Base-by-base conservation (phyloP, 2,888 invertebrate genomes). In the Drosophila hamatofila region DNA sequence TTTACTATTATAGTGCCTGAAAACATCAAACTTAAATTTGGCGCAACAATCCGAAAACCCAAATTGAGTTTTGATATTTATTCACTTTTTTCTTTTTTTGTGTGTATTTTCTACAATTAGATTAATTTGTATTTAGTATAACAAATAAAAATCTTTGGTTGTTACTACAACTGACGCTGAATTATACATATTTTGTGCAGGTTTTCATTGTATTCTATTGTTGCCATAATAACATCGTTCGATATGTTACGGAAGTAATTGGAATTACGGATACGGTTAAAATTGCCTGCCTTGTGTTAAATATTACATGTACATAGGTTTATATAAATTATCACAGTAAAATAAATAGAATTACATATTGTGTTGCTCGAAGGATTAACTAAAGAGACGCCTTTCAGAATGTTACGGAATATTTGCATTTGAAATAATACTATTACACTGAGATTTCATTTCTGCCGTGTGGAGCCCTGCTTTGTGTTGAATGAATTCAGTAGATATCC, bases 311-410 rank as follows among this genome's bases (percentile, higher is more conserved):
- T 80, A 67, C 57, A 67, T 67, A 51, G 64, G 57, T 68, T 75
- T 60, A 77, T 75, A 80, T 71, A 85, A 85, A 90, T 91, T 90
- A 90, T 90, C 90, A 90, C 90, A 90, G 90, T 89, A 90, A 89
- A 83, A 88, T 89, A 89, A 91, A 83, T 83, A 88, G 58, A 89
- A 83, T 75, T 74, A 72, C 71, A 48, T 74, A 27, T 67, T 57
- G 78, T 61, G 64, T 78, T n/a, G 25, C n/a, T 39, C 70, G 42
- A 44, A 41, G 71, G 42, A 48, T 48, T 52, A 67, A 78, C 71
- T 75, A 55, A 80, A 63, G 54, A 63, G 44, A 75, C 62, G 52
- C 42, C 51, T 66, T n/a, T 39, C n/a, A 25, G 33, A 30, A 52
- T 52, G 33, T 18, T 60, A 59, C 23, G 21, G 57, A 51, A 57